Evolutionary conservation across 2,888 invertebrate species (phyloP).

Genomic region (Pristionchus mayeri): DNA sequence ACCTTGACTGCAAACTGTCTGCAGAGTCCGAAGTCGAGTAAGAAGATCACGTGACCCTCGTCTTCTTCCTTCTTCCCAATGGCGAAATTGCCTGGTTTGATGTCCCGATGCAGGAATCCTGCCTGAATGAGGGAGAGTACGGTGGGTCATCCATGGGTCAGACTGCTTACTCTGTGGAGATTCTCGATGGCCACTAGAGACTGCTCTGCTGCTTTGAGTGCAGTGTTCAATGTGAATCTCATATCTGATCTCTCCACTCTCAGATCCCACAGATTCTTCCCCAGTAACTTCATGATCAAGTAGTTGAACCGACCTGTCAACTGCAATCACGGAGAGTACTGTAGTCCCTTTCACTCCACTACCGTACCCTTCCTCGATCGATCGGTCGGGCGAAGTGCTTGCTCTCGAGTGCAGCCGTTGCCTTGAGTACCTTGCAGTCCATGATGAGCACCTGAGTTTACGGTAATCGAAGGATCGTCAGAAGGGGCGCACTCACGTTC

Average conservation of each 20-base stretch:
- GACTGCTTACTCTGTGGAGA: constrained; percentile 57
- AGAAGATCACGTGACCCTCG: constrained; percentile 65
- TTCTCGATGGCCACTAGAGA: constrained; percentile 58
- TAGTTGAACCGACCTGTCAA: constrained; percentile 61
- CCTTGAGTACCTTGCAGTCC: constrained; percentile 68
- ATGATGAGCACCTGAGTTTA: constrained; percentile 61
- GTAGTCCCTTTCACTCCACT: not conserved
- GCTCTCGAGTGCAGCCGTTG: constrained; percentile 59
- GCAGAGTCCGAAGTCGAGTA: constrained; percentile 71
- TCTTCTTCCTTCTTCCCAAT: constrained; percentile 59
- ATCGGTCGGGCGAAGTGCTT: constrained; percentile 65
- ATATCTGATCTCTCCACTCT: constrained; percentile 57
- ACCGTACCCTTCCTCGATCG: constrained; percentile 59
- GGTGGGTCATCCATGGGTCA: not conserved
- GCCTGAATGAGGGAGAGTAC: constrained; percentile 53
- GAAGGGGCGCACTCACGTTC: constrained; percentile 52
- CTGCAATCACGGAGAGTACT: not conserved
- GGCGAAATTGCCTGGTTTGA: constrained; percentile 68
- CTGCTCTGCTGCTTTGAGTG: constrained; percentile 58
- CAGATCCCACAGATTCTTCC: constrained; percentile 69
- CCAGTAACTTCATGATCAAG: constrained; percentile 69
- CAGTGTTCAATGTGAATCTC: constrained; percentile 53
- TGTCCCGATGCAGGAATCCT: constrained; percentile 69
- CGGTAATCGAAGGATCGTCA: not conserved
- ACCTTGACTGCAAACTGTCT: constrained; percentile 59